Percentiles rank a stretch among this genome's conserved stretches.
Evolutionary conservation across 2,888 invertebrate genomes (phyloP).

Genomic region (Lepidocyrtoides sp.): DNA sequence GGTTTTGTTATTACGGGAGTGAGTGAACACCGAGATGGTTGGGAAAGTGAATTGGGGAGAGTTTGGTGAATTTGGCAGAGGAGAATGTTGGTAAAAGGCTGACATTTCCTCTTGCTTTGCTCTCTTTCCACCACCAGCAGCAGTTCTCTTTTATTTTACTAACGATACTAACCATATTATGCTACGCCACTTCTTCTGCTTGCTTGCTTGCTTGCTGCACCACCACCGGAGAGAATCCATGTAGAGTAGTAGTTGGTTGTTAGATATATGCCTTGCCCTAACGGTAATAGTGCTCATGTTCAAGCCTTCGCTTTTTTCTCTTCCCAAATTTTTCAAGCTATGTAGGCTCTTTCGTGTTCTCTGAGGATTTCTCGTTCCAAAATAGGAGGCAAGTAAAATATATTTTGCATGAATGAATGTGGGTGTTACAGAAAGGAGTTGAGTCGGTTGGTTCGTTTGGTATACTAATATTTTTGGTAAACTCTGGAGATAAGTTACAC

Average conservation of each 20-base stretch:
- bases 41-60: constrained; percentile 69
- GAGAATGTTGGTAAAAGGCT: constrained; percentile 36
- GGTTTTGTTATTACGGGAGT: constrained; percentile 1
- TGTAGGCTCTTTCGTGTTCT: neutral
- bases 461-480: too few relatives aligned
- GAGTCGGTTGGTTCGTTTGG: too few relatives aligned
- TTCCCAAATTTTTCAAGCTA: neutral
- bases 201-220: too few relatives aligned
- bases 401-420: neutral
- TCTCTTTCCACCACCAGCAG: constrained; percentile 48
- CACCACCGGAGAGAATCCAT: neutral
- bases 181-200: neutral
- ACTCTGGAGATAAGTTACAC: neutral
- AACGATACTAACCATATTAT: constrained; percentile 2
- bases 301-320: neutral
- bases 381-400: neutral
- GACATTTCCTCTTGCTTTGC: constrained; percentile 56
- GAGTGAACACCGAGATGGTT: constrained; percentile 12
- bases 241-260: constrained; percentile 8
- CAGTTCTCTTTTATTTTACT: constrained; percentile 17
- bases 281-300: constrained; percentile 3
- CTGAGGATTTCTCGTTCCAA: constrained; percentile 6
- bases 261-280: constrained; percentile 26
- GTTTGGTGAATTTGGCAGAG: constrained; percentile 49
- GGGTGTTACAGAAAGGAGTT: neutral